A percentile compares a stretch with the other conserved stretches of the same genome.
phyloP scores from a whole-genome alignment of 2,797 vertebrate genomes.

The Merluccius polli region DNA sequence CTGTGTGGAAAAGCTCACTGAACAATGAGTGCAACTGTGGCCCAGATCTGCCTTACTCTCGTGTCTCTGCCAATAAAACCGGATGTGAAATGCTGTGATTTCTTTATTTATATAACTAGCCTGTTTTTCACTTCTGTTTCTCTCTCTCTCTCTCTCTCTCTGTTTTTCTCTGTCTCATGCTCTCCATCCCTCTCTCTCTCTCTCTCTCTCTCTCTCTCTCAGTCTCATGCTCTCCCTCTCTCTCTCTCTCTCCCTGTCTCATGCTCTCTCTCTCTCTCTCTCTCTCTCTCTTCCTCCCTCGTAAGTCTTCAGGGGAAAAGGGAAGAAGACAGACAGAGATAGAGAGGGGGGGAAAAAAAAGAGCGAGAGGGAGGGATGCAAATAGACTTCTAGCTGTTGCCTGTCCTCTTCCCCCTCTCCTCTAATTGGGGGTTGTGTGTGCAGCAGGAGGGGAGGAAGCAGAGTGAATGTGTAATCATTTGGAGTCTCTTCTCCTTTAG shows the following conservation, averaged over 20 bases:
- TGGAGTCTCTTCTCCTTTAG: conserved; percentile 75
- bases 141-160: conserved; percentile 46
- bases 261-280: conserved; percentile 52
- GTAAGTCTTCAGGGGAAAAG: conserved; percentile 59
- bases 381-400: conserved; percentile 70
- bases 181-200: neutral
- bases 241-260: conserved; percentile 44
- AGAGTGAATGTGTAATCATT: conserved; percentile 80
- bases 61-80: conserved; percentile 65
- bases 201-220: conserved; percentile 48
- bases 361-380: conserved; percentile 57
- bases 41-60: conserved; percentile 75
- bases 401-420: conserved; percentile 68
- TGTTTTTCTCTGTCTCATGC: conserved; percentile 44
- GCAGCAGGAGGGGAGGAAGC: conserved; percentile 74
- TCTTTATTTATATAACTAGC: conserved; percentile 61
- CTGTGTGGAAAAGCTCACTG: conserved; percentile 97
- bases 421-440: conserved; percentile 78
- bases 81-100: conserved; percentile 57
- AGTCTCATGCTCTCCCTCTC: conserved; percentile 49
- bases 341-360: neutral
- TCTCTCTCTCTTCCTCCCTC: conserved; percentile 49
- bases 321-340: conserved; percentile 31
- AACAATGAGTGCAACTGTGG: conserved; percentile 99
- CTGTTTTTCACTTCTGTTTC: conserved; percentile 63